Conservation (phyloP, 2,113 vertebrate genomes). For the Sorex araneus region DNA sequence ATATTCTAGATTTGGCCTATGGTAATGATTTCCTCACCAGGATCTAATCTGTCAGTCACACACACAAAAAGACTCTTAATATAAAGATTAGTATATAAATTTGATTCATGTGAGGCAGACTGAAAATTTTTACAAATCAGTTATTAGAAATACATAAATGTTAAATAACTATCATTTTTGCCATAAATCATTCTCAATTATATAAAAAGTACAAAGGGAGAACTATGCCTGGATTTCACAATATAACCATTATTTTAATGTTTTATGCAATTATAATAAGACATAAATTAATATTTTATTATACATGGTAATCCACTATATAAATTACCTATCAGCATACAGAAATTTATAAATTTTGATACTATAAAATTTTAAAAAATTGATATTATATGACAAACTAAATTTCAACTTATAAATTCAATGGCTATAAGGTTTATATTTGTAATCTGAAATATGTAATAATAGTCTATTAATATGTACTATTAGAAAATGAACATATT, state of each 20-base stretch:
- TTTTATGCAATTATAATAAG: constrained; percentile 74
- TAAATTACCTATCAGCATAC: background rate
- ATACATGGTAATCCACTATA: constrained; percentile 72
- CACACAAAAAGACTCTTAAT: constrained; percentile 9
- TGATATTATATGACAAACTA: constrained; percentile 21
- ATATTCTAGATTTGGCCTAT: background rate
- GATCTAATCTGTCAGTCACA: constrained; percentile 55
- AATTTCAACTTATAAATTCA: background rate
- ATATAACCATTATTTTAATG: constrained; percentile 80
- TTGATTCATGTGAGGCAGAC: constrained; percentile 56
- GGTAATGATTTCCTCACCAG: constrained; percentile 24
- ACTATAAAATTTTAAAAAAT: background rate
- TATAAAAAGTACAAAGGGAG: constrained; percentile 24
- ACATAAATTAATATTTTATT: constrained; percentile 75
- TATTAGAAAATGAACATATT: constrained; percentile 44
- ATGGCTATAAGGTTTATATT: background rate
- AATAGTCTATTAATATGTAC: constrained; percentile 21
- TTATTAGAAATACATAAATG: constrained; percentile 11
- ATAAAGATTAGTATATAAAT: constrained; percentile 76
- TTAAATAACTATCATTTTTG: constrained; percentile 63
- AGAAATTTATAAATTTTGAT: background rate
- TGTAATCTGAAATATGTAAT: background rate
- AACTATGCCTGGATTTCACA: constrained; percentile 67
- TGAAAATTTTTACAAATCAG: constrained; percentile 9
- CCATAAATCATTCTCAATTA: constrained; percentile 74